Evolutionary conservation across 1,140 invertebrate genomes (phyloP).

Genomic region (Drosophila neocordata): DNA sequence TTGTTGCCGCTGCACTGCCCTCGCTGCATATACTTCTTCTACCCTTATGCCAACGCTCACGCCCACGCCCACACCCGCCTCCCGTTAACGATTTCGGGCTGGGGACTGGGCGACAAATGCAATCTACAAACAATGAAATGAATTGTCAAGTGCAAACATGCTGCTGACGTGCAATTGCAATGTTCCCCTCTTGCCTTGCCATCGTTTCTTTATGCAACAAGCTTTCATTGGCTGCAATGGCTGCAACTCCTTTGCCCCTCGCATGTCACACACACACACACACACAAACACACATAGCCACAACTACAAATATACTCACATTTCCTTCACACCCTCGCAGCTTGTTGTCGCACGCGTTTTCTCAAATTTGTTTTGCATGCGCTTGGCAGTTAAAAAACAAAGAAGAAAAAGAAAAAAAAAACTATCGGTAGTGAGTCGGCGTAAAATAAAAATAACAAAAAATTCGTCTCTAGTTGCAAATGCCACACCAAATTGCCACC

Average conservation of each 20-base stretch:
- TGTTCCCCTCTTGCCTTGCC: neutral
- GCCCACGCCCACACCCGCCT: neutral
- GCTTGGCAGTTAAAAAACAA: slow-evolving; percentile 57
- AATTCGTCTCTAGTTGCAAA: slow-evolving; percentile 23
- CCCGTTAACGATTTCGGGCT: slow-evolving; percentile 38
- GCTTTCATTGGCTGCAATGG: slow-evolving; percentile 56
- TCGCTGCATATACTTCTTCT: neutral
- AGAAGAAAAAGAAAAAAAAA: slow-evolving; percentile 36
- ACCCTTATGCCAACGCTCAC: neutral
- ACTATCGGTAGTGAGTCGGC: neutral
- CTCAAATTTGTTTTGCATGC: slow-evolving; percentile 70
- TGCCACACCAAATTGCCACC: slow-evolving; percentile 40
- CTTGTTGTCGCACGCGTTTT: slow-evolving; percentile 23
- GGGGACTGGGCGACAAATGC: slow-evolving; percentile 62
- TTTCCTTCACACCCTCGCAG: slow-evolving; percentile 18
- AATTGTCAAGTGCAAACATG: slow-evolving; percentile 82
- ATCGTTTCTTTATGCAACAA: slow-evolving; percentile 36
- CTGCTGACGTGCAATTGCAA: slow-evolving; percentile 74
- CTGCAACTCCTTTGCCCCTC: neutral
- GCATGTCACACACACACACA: neutral
- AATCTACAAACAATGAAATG: slow-evolving; percentile 82
- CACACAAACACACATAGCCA: neutral
- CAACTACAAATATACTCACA: slow-evolving; percentile 15
- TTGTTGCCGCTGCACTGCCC: slow-evolving; percentile 20
- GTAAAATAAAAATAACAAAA: slow-evolving; percentile 15